Percentiles rank a stretch among this genome's conserved stretches.
phyloP scores from a whole-genome alignment of 2,888 invertebrate genomes.

The Reticulitermes lucifugus region DNA sequence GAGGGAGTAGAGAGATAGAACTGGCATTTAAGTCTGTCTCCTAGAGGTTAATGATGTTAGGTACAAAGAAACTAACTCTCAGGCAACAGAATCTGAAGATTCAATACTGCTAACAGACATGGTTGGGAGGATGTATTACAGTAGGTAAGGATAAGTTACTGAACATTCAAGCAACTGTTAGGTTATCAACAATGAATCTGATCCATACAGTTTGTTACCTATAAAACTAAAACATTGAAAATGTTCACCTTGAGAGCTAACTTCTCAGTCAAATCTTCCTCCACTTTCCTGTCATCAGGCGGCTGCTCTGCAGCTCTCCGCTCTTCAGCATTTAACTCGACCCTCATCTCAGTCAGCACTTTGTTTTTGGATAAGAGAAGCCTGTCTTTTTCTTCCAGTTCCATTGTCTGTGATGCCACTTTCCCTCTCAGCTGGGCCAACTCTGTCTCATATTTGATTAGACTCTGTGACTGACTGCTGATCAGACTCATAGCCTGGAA shows the following conservation, averaged over 20 bases:
- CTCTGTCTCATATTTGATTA: conserved; percentile 45
- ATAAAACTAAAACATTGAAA: too few relatives aligned
- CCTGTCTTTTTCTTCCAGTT: conserved; percentile 52
- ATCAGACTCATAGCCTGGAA: conserved; percentile 43
- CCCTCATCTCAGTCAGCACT: conserved; percentile 53
- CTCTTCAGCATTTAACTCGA: background rate
- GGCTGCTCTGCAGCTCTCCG: background rate
- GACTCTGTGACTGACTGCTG: conserved; percentile 40
- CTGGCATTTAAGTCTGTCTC: too few relatives aligned
- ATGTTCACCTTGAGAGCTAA: conserved; percentile 54
- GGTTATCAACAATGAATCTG: too few relatives aligned
- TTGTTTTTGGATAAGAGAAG: conserved; percentile 55
- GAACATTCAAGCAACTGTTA: too few relatives aligned
- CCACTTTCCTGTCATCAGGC: background rate
- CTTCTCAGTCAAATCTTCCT: conserved; percentile 59
- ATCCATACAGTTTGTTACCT: too few relatives aligned
- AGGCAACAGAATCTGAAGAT: too few relatives aligned
- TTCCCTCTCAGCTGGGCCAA: conserved; percentile 42
- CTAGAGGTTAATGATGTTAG: too few relatives aligned
- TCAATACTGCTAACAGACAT: too few relatives aligned
- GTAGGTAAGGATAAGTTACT: too few relatives aligned
- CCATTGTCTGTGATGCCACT: conserved; percentile 45
- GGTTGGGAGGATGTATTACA: too few relatives aligned
- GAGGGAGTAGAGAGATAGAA: too few relatives aligned
- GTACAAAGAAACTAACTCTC: too few relatives aligned